Percentiles rank a stretch among this genome's conserved stretches.
phyloP scores from a whole-genome alignment of 2,888 invertebrate species.

The Zygothrica quintamaculata region DNA sequence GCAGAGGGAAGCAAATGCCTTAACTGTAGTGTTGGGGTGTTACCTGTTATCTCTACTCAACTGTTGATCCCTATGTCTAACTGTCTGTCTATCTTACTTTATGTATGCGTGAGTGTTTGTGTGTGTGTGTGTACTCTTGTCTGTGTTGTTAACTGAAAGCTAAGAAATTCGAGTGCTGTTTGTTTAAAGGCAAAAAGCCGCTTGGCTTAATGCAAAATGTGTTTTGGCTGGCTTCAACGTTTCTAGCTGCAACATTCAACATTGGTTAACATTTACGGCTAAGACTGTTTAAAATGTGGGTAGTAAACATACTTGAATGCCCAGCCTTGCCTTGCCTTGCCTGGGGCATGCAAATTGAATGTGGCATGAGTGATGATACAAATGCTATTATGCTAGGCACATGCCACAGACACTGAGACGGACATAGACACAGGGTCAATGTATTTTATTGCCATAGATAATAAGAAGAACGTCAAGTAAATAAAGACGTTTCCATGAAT shows the following conservation, averaged over 20 bases:
- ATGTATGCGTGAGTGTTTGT: too few species aligned
- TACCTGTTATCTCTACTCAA: too few species aligned
- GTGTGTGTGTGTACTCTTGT: conserved; percentile 5
- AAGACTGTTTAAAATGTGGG: conserved; percentile 22
- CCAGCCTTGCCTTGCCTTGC: not conserved
- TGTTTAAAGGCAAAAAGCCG: conserved; percentile 46
- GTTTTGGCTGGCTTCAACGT: conserved; percentile 31
- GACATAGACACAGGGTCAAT: conserved; percentile 28
- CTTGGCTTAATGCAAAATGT: conserved; percentile 55
- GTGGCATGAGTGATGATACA: conserved; percentile 36
- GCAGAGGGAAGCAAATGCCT: conserved; percentile 18
- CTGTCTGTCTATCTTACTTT: not conserved
- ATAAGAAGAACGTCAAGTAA: not conserved
- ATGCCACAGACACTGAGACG: too few species aligned
- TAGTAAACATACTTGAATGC: conserved; percentile 16
- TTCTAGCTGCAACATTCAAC: not conserved
- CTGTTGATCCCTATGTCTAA: too few species aligned
- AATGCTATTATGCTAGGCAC: conserved; percentile 27
- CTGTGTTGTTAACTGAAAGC: conserved; percentile 11
- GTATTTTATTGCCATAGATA: conserved; percentile 1
- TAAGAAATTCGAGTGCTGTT: conserved; percentile 40
- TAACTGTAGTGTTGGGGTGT: conserved; percentile 42
- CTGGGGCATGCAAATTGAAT: conserved; percentile 18
- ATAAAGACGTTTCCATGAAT: too few species aligned
- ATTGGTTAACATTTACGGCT: conserved; percentile 25